Evolutionary conservation across 2,888 invertebrate genomes (phyloP), one percentile per base, ranked within the genome.

Genomic region (Trachelus stipa): DNA sequence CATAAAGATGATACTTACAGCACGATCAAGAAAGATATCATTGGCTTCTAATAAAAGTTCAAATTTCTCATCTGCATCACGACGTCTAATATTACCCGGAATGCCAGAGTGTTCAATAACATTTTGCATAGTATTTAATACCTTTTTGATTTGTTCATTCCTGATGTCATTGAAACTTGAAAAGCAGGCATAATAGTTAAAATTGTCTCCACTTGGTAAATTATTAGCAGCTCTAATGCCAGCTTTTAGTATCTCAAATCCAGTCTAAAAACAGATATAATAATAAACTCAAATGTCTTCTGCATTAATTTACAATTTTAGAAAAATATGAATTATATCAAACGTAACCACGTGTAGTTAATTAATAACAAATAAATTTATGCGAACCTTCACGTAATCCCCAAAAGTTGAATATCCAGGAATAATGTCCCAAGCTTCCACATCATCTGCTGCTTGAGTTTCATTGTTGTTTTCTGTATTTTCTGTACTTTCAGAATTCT

Each of bases 1-100:
- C 23, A 56, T 23, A 56, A 56, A 23, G 9, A 23, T 56, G 9
- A 74, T 56, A 84, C 94, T 94, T 88, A 96, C 96, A 75, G 97
- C 95, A 87, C 95, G 94, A 88, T 98, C 98, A 75, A 98, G 92
- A 80, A 98, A 93, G 74, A 94, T 93, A 91, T 98, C 98, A 92
- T 97, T 98, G 23, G 95, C 94, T 86, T 98, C 97, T 35, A 95
- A 92, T 15, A 98, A 88, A 85, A 96, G 93, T 81, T 98, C 98
- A 85, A 95, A 94, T 88, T 95, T 94, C 82, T 95, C 95, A 75
- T 95, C 95, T 1, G 92, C 83, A 79, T 94, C 93, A 34, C 94
- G 90, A 56, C 92, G 91, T 81, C 92, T 92, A 79, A 95, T 93
- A 81, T 93, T 94, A 12, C 93, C 93, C 74, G 92, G 92, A 23